phyloP scores from a whole-genome alignment of 1,140 invertebrate species.

The Scaptomyza hsui region DNA sequence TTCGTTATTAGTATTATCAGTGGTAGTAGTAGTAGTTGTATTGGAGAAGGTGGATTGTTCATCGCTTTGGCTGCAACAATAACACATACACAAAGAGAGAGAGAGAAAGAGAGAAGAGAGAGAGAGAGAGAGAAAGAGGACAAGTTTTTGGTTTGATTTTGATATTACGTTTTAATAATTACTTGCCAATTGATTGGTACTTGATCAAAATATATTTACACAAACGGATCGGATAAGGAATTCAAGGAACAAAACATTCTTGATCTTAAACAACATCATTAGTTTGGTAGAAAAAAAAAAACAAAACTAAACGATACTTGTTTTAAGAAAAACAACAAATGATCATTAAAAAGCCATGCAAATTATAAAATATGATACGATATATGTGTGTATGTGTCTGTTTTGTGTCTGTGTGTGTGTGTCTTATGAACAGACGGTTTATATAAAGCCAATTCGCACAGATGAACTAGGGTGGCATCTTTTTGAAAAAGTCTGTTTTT shows the following conservation, averaged over 20 bases:
- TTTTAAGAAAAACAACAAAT: conserved; percentile 45
- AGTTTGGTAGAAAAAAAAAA: conserved; percentile 50
- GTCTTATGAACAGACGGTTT: neutral
- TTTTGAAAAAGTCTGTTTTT: neutral
- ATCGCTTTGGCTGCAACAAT: conserved; percentile 83
- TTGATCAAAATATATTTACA: conserved; percentile 40
- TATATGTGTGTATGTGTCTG: conserved; percentile 16
- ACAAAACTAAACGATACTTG: conserved; percentile 32
- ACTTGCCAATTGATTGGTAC: conserved; percentile 53
- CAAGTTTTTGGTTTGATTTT: conserved; percentile 40
- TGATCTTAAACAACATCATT: conserved; percentile 55
- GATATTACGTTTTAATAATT: conserved; percentile 41
- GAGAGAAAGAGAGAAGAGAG: conserved; percentile 46
- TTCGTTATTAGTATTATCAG: conserved; percentile 71
- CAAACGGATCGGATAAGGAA: conserved; percentile 50
- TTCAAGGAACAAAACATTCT: conserved; percentile 42
- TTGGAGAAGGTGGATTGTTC: conserved; percentile 77
- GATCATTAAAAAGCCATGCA: conserved; percentile 73
- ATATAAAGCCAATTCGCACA: conserved; percentile 14
- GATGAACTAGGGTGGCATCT: conserved; percentile 9
- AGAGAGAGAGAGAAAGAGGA: conserved; percentile 61
- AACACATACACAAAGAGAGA: conserved; percentile 81
- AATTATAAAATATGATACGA: conserved; percentile 55
- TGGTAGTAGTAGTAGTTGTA: conserved; percentile 74
- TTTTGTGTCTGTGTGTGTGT: conserved; percentile 8